Percentiles rank a stretch among this genome's conserved stretches.
These are phyloP conservation scores for Oreonectes daqikongensis DNA, from an alignment of 2,797 vertebrate species.

Conservation along the genomic window DNA sequence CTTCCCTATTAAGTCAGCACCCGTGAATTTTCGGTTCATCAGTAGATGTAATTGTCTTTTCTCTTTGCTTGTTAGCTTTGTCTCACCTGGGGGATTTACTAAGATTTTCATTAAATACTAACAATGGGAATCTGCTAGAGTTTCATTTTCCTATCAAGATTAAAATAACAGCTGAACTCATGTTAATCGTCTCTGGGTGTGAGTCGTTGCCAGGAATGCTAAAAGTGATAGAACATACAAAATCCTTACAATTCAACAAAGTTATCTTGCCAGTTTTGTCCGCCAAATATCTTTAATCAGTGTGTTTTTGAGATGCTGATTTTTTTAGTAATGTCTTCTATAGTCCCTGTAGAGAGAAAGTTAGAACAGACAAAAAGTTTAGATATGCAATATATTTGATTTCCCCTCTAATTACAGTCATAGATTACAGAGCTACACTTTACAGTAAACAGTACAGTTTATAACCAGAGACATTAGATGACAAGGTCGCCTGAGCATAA, in stretches of 20 bases:
- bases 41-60: conserved; percentile 46
- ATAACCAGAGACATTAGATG: background rate
- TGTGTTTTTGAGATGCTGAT: background rate
- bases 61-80: conserved; percentile 46
- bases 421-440: background rate
- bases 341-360: background rate
- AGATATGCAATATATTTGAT: background rate
- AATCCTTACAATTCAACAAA: conserved; percentile 35
- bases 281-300: conserved; percentile 1
- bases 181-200: conserved; percentile 45
- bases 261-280: conserved; percentile 10
- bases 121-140: conserved; percentile 47
- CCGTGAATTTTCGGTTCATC: conserved; percentile 26
- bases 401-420: too few relatives aligned
- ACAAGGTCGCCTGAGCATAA: background rate
- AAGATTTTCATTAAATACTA: conserved; percentile 47
- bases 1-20: conserved; percentile 6
- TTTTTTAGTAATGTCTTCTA: background rate
- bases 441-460: background rate
- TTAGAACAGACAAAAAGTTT: background rate
- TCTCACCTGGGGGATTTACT: conserved; percentile 41
- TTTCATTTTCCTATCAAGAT: conserved; percentile 58
- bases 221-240: conserved; percentile 29
- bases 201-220: conserved; percentile 30
- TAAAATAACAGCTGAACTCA: conserved; percentile 50